Evolutionary conservation across 2,888 invertebrate species (phyloP), one percentile per base, ranked within the genome.

Genomic region (Agrilus cyanescens): DNA sequence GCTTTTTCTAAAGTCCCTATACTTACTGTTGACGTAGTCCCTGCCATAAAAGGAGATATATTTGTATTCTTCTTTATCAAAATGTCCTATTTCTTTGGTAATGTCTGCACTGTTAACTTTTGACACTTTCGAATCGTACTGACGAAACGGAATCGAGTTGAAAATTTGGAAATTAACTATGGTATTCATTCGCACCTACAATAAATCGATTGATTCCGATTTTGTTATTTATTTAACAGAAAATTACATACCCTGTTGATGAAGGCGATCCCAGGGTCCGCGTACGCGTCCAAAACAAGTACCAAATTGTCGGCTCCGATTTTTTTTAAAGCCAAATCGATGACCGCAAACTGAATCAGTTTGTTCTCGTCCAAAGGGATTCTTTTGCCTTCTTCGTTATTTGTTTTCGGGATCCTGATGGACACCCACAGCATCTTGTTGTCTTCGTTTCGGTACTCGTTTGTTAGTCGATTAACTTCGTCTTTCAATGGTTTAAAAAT

Each of bases 161-260:
- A 84, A 97, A 56, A 94, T 80, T 72, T 95, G 95, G 67, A 80
- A 83, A 50, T 84, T 83, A 51, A 72, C 69, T 49, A 97, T 89
- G 3, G 93, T 93, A 68, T 95, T 96, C 88, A 97, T 93, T 46
- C 95, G 80, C 10, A 93, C 85, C 85, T 85, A 62, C 36, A 63
- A 62, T 49, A 51, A 51, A 15, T 2, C 35, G 13, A 31, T 37
- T 15, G 16, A n/a, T 15, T 29, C 6, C 29, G 7, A 8, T 14
- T 40, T n/a, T 12, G 16, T 14, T 15, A n/a, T 36, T 18, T n/a
- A n/a, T n/a, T n/a, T n/a, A n/a, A n/a, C n/a, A n/a, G n/a, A n/a
- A n/a, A n/a, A n/a, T n/a, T 32, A 58, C 71, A 61, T 57, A 85
- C 87, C 58, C 95, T 73, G 61, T 97, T 96, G 36, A 96, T 74